Conservation (phyloP, 2,797 vertebrate genomes). For the Bufotes viridis region DNA sequence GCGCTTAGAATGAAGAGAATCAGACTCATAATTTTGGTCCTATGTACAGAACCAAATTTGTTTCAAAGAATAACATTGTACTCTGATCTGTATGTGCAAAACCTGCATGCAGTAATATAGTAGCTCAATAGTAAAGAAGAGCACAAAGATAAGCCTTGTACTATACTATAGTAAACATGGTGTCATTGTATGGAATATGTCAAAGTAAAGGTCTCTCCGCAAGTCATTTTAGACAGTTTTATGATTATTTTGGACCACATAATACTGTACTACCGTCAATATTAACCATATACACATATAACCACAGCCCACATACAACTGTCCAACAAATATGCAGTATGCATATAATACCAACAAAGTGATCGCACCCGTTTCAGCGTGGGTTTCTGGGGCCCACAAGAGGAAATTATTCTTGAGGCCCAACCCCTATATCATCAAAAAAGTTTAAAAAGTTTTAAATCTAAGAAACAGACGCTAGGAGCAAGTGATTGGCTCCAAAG, state of each 20-base stretch:
- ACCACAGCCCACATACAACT: background rate
- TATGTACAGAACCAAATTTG: background rate
- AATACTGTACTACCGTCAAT: background rate
- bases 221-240: too few relatives aligned
- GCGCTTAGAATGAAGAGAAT: background rate
- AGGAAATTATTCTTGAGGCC: too few relatives aligned
- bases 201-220: background rate
- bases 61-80: background rate
- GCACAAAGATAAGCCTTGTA: background rate
- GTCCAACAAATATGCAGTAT: background rate
- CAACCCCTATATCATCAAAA: too few relatives aligned
- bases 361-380: background rate
- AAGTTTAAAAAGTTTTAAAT: too few relatives aligned
- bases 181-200: background rate
- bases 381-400: too few relatives aligned
- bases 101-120: background rate
- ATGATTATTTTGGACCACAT: background rate
- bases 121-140: background rate
- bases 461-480: too few relatives aligned
- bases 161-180: background rate
- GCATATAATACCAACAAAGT: background rate
- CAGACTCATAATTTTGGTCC: background rate
- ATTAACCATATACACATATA: background rate
- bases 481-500: too few relatives aligned
- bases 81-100: background rate